Evolutionary conservation across 2,888 invertebrate species (phyloP).

Genomic region (Clistopyga incitator): DNA sequence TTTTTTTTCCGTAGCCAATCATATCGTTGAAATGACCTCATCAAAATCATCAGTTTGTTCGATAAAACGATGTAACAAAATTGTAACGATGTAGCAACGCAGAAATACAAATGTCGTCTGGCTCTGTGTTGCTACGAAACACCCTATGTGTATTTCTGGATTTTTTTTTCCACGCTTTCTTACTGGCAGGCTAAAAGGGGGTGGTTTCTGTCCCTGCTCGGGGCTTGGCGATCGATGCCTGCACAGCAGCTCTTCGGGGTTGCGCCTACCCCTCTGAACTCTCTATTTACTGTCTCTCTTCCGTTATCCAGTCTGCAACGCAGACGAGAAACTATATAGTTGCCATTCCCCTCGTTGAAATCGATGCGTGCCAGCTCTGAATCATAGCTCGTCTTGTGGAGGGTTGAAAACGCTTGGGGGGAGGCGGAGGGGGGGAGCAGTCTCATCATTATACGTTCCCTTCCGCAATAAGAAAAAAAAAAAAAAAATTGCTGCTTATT

Average conservation of each 20-base stretch:
- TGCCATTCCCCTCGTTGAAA: slow-evolving; percentile 26
- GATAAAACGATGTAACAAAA: background rate
- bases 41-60: background rate
- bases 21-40: background rate
- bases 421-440: no score
- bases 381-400: slow-evolving; percentile 12
- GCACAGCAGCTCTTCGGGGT: slow-evolving; percentile 42
- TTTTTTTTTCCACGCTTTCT: slow-evolving; percentile 36
- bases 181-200: slow-evolving; percentile 19
- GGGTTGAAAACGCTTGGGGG: background rate
- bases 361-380: slow-evolving; percentile 36
- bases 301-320: background rate
- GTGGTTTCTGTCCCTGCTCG: slow-evolving; percentile 27
- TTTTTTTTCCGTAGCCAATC: no score
- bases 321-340: slow-evolving; percentile 8
- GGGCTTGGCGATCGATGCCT: slow-evolving; percentile 53
- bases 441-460: background rate
- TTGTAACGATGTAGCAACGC: slow-evolving; percentile 9
- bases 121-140: slow-evolving; percentile 64
- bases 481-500: background rate
- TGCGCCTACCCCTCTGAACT: slow-evolving; percentile 8
- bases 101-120: slow-evolving; percentile 12
- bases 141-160: slow-evolving; percentile 47
- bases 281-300: slow-evolving; percentile 1
- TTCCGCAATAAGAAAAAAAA: background rate